Percentiles rank a stretch among this genome's conserved stretches.
Conservation (phyloP, 2,113 vertebrate genomes). For the Saccopteryx bilineata region DNA sequence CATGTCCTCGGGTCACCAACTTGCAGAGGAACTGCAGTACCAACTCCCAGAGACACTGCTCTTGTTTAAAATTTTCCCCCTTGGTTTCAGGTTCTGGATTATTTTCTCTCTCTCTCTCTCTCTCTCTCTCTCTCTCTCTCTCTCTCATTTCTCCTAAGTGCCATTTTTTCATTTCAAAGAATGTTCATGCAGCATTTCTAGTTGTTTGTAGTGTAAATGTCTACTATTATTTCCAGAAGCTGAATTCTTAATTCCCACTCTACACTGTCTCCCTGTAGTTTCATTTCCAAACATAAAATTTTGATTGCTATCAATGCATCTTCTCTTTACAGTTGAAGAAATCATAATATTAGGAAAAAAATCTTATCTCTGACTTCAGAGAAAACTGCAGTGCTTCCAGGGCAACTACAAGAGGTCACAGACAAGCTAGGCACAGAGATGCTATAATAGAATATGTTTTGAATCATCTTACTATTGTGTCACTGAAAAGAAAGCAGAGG, state of each 20-base stretch:
- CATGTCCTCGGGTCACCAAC: background rate
- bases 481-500: conserved; percentile 9
- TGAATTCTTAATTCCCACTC: conserved; percentile 28
- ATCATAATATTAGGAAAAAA: background rate
- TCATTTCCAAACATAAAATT: background rate
- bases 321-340: conserved; percentile 51
- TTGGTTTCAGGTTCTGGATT: background rate
- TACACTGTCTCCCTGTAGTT: background rate
- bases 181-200: background rate
- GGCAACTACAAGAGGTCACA: conserved; percentile 1
- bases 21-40: background rate
- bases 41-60: background rate
- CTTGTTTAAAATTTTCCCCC: background rate
- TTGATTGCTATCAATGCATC: background rate
- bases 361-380: background rate
- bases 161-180: background rate
- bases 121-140: background rate
- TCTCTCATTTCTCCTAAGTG: background rate
- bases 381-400: conserved; percentile 8
- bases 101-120: background rate
- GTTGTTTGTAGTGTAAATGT: background rate
- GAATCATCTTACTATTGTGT: background rate
- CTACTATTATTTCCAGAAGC: background rate
- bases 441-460: conserved; percentile 24
- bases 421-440: background rate